Evolutionary conservation across 2,797 vertebrate genomes (phyloP), one percentile per base, ranked within the genome.

Genomic region (Valencia hispanica): DNA sequence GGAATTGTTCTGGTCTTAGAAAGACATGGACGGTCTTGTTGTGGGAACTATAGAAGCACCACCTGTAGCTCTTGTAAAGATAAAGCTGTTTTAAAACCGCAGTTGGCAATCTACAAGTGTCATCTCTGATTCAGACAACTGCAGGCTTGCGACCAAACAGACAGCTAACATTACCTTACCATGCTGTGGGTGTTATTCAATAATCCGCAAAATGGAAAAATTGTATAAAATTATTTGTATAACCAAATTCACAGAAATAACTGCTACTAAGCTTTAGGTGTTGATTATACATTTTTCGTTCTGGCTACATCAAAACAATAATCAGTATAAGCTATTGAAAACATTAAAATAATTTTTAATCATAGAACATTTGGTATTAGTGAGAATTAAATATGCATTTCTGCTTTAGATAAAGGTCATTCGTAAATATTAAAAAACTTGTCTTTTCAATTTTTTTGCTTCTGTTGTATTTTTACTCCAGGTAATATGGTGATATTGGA

Each of bases 401-500:
- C 22, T 14, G 9, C 34, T 41, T 66, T n/a, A 41, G 4, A 25
- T 66, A 41, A 66, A 39, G 6, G 5, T 2, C 25, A 55, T 12
- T 51, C 2, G 17, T n/a, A 63, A 15, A 25, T 25, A 14, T 30
- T 57, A 30, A 57, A 5, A 57, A 6, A 17, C 12, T 30, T 27
- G 55, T 57, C 27, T 30, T 27, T 57, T 30, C 8, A 12, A n/a
- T 53, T 10, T 47, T 22, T 50, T 53, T 53, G 10, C n/a, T 25
- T 53, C 43, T 39, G 6, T 39, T 39, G 36, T 39, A 43, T 43
- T 11, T 53, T 53, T 25, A 53, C 25, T n/a, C n/a, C n/a, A n/a
- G n/a, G n/a, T n/a, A n/a, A n/a, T n/a, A n/a, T n/a, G n/a, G n/a
- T 74, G 66, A 81, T 81, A 80, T 79, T 70, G 74, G 12, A 69